Conservation (phyloP, 2,797 vertebrate genomes). For the Pipistrellus pygmaeus region DNA sequence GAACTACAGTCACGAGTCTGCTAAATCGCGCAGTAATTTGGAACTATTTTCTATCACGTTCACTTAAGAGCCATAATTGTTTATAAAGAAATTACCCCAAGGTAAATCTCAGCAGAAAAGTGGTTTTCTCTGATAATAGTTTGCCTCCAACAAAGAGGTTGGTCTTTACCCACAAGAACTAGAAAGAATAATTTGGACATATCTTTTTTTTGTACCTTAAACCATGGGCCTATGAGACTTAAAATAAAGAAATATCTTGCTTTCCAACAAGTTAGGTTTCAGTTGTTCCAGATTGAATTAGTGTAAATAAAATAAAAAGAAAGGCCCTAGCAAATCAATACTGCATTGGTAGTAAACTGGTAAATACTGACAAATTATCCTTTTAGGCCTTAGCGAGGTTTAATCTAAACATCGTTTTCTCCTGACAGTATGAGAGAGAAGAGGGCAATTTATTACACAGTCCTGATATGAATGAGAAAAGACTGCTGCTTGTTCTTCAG, state of each 20-base stretch:
- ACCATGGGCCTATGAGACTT: constrained; percentile 54
- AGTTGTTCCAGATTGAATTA: constrained; percentile 80
- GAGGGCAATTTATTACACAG: constrained; percentile 81
- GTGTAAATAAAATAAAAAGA: constrained; percentile 81
- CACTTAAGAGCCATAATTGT: constrained; percentile 57
- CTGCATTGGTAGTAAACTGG: constrained; percentile 82
- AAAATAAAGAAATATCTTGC: constrained; percentile 72
- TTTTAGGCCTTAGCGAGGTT: constrained; percentile 80
- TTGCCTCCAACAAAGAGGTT: constrained; percentile 25
- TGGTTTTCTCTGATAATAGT: constrained; percentile 50
- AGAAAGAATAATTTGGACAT: constrained; percentile 67
- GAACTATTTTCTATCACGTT: constrained; percentile 58
- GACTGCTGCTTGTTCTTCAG: constrained; percentile 73
- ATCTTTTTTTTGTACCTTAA: constrained; percentile 39
- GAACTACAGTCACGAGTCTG: constrained; percentile 57
- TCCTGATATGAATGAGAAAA: constrained; percentile 79
- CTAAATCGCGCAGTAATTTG: constrained; percentile 69
- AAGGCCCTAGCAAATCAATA: constrained; percentile 76
- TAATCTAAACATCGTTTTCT: constrained; percentile 86
- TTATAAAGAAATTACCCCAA: constrained; percentile 63
- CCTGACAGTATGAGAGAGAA: constrained; percentile 73
- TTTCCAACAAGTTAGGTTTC: constrained; percentile 74
- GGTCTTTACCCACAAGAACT: constrained; percentile 49
- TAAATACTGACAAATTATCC: constrained; percentile 85
- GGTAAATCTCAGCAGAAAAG: constrained; percentile 67